Evolutionary conservation across 1,140 invertebrate species (phyloP).

Genomic region (Heterodera schachtii): DNA sequence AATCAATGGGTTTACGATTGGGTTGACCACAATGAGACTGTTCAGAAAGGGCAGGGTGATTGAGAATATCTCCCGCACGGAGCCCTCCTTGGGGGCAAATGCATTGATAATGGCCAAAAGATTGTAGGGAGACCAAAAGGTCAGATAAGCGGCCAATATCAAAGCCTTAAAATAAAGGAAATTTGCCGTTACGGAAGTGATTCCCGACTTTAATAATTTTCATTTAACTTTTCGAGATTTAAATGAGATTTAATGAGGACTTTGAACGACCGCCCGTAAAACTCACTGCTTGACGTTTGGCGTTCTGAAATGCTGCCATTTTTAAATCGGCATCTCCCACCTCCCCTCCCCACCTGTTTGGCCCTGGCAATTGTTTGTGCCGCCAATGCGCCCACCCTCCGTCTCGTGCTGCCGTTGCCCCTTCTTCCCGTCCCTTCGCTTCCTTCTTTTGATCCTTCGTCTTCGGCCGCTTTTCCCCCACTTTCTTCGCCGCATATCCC

Average conservation of each 20-base stretch:
- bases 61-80: constrained; percentile 49
- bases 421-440: neutral
- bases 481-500: neutral
- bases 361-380: constrained; percentile 54
- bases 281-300: constrained; percentile 54
- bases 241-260: no score
- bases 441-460: neutral
- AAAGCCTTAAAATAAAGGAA: constrained; percentile 31
- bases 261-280: neutral
- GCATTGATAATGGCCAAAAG: constrained; percentile 57
- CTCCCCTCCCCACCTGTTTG: constrained; percentile 35
- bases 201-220: no score
- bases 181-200: no score
- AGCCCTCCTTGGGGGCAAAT: constrained; percentile 47
- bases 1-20: constrained; percentile 59
- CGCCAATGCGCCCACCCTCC: constrained; percentile 51
- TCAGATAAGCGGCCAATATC: constrained; percentile 59
- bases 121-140: constrained; percentile 62
- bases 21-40: constrained; percentile 57
- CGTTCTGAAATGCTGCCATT: constrained; percentile 37
- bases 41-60: constrained; percentile 61
- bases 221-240: no score
- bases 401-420: neutral
- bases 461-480: neutral
- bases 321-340: neutral